Evolutionary conservation across 2,888 invertebrate genomes (phyloP).

Genomic region (Callosobruchus maculatus): DNA sequence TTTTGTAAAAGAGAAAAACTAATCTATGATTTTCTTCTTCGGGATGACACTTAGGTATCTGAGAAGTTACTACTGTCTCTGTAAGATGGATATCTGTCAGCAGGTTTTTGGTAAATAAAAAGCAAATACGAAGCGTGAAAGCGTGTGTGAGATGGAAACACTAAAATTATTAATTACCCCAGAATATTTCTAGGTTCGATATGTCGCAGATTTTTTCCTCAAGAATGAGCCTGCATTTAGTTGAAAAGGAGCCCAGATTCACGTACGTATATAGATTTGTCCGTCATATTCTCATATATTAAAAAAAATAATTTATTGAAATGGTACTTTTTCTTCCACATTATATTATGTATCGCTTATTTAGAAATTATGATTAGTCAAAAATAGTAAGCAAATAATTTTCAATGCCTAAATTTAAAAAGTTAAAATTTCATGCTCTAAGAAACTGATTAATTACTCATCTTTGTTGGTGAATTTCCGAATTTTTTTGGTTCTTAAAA

Average conservation of each 20-base stretch:
- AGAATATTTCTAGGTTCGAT: constrained; percentile 61
- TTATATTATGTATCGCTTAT: too few relatives aligned
- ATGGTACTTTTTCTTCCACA: too few relatives aligned
- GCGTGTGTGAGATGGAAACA: constrained; percentile 49
- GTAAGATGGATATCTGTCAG: background rate
- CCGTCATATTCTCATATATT: constrained; percentile 33
- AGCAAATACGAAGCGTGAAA: constrained; percentile 40
- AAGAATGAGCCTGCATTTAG: constrained; percentile 39
- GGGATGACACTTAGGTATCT: constrained; percentile 20
- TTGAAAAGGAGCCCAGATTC: constrained; percentile 38
- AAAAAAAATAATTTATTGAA: too few relatives aligned
- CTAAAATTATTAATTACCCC: constrained; percentile 60
- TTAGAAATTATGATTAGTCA: too few relatives aligned
- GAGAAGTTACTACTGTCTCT: background rate
- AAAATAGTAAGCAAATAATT: too few relatives aligned
- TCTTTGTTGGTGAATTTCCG: too few relatives aligned
- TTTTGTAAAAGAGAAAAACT: constrained; percentile 30
- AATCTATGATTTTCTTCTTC: constrained; percentile 41
- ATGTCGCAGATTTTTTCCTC: constrained; percentile 45
- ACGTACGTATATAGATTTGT: constrained; percentile 53
- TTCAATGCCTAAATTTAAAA: too few relatives aligned
- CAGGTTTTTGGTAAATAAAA: constrained; percentile 15
- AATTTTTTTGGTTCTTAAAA: too few relatives aligned
- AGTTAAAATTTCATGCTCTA: too few relatives aligned
- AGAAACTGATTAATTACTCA: too few relatives aligned